Percentiles rank a stretch among this genome's conserved stretches.
phyloP scores from a whole-genome alignment of 2,797 vertebrate genomes.

The Buphagus erythrorhynchus region DNA sequence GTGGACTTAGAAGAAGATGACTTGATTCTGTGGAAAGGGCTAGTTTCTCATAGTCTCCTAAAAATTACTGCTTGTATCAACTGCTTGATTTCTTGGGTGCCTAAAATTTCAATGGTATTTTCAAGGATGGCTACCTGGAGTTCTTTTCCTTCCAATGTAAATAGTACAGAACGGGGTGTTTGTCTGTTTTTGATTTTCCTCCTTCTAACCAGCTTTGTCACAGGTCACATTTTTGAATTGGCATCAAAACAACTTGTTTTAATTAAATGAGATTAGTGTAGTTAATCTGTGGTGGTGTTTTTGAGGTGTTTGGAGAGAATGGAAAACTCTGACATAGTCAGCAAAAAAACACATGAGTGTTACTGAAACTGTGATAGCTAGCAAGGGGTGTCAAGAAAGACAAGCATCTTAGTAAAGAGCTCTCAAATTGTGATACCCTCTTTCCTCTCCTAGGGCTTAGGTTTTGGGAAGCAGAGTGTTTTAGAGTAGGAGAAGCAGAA shows the following conservation, averaged over 20 bases:
- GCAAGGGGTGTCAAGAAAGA: neutral
- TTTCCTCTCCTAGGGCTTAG: neutral
- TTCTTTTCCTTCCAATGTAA: neutral
- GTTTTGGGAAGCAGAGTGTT: neutral
- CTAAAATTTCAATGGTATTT: neutral
- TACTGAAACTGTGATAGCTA: neutral
- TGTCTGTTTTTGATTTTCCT: neutral
- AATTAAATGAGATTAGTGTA: neutral
- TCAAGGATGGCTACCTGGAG: neutral
- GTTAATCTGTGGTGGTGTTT: neutral
- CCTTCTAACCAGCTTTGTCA: neutral
- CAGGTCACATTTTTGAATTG: neutral
- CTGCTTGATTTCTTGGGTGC: neutral
- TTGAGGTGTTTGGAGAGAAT: neutral
- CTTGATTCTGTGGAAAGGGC: neutral
- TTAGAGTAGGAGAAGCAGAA: neutral
- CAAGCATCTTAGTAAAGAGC: neutral
- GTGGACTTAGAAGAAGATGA: neutral
- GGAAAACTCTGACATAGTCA: neutral
- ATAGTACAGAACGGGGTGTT: rapidly evolving
- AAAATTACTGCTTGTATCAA: neutral
- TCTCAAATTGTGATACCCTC: neutral
- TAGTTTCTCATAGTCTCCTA: neutral
- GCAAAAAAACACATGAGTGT: neutral
- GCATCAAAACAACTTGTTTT: neutral